Evolutionary conservation across 2,888 invertebrate species (phyloP).

Genomic region (Cistogaster globosa): DNA sequence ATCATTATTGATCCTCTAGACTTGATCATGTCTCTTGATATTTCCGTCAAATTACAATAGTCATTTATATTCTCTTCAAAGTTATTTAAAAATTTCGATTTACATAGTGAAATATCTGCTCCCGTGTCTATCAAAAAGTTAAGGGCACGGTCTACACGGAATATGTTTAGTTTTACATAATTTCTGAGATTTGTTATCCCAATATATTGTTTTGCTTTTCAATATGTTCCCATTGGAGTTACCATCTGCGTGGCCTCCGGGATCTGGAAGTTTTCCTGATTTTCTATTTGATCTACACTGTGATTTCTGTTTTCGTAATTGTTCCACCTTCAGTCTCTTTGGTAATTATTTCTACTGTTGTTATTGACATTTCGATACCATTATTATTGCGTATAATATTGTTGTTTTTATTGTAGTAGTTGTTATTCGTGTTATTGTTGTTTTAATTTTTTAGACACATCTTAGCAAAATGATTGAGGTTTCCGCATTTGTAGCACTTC

Average conservation of each 20-base stretch:
- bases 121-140: slow-evolving; percentile 5
- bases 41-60: neutral
- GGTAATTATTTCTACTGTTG: neutral
- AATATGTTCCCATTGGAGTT: slow-evolving; percentile 4
- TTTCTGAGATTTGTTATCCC: too few relatives aligned
- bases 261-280: slow-evolving; percentile 5
- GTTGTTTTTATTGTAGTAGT: slow-evolving; percentile 1
- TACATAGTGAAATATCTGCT: too few relatives aligned
- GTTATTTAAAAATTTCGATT: neutral
- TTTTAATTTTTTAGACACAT: too few relatives aligned
- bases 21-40: neutral
- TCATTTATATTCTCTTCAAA: neutral
- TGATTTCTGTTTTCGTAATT: neutral
- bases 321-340: neutral
- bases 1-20: neutral
- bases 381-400: neutral
- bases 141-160: neutral
- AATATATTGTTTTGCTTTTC: too few relatives aligned
- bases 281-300: neutral
- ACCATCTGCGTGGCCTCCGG: neutral
- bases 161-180: neutral
- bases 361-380: neutral
- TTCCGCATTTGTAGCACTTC: slow-evolving; percentile 2
- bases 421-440: slow-evolving; percentile 2
- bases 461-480: too few relatives aligned